Evolutionary conservation across 2,888 invertebrate genomes (phyloP), one percentile per base, ranked within the genome.

Genomic region (Apotomis betuletana): DNA sequence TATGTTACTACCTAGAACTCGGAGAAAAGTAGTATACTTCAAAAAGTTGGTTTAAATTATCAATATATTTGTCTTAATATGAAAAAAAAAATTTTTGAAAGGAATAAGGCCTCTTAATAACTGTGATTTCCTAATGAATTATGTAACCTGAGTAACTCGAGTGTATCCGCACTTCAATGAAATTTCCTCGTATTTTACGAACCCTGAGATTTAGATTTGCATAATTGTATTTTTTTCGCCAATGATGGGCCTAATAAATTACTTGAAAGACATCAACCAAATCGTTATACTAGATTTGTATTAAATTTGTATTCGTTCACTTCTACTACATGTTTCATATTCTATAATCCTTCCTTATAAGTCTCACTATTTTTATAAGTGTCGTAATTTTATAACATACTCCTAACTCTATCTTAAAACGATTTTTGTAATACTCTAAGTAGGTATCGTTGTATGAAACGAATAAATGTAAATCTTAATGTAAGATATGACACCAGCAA

Each of bases 401-500:
- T 80, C 74, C 73, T 71, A 74, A 75, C 79, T 78, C 74, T 81
- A 79, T 79, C 77, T 84, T 82, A 83, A 80, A 83, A 85, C 84
- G 84, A 87, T 84, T 86, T 87, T 83, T 77, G 79, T 77, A 77
- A 46, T 58, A 54, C 44, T 38, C 46, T 67, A 41, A 41, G 5
- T 41, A 52, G 62, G 52, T 63, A 58, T 44, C 41, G 52, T 5
- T 44, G 51, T 67, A 67, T 52, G 58, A 54, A 73, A 76, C 76
- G 75, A 80, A 78, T 52, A 64, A 63, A 15, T 55, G 64, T 64
- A 76, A 75, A 73, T 69, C 27, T 63, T 77, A 74, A 74, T 81
- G 79, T 85, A 86, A 86, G 82, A 80, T 75, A 83, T 78, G 78
- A 87, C 83, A 87, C 84, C 83, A 87, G 81, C 78, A 77, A 80